Evolutionary conservation across 2,113 vertebrate species (phyloP), one percentile per base, ranked within the genome.

Genomic region (Sceloporus tristichus): DNA sequence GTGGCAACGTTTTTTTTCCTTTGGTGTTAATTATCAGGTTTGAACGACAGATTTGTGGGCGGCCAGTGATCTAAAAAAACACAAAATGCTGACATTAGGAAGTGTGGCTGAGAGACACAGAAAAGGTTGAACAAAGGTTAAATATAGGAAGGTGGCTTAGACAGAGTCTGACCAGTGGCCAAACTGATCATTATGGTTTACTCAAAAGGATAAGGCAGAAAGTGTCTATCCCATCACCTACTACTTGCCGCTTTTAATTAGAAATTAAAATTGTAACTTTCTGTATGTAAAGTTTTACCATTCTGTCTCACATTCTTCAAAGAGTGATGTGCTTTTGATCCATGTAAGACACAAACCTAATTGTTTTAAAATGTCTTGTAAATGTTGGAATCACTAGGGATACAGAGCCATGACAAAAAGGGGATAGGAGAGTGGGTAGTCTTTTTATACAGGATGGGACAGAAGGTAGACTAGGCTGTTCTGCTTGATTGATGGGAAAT

Each of bases 1-100:
- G 92, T 82, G 90, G 93, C 84, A 29, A 10, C 9, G 9, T 3
- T 18, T 29, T 38, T 82, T 93, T 91, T 93, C 82, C 79, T 91
- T 96, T 88, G 79, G 89, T 94, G 82, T 91, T 94, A 94, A 95
- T 85, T 88, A 88, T 68, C 89, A 83, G 92, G 76, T 94, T 87
- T 87, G 90, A 92, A 85, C 81, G 78, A 94, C 84, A 73, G 65
- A 85, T 81, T 95, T 78, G 85, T 93, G n/a, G 27, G 8, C 29
- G 89, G 93, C 87, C 90, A 94, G 74, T 18, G 0, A 0, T 87
- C 90, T 92, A 94, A 91, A 94, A 88, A 93, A 94, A 92, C 23
- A 48, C 48, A 78, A 88, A 81, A 48, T 93, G 87, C 85, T 93
- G 95, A 92, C 90, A 88, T 87, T 42, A 29, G 82, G 40, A 86